Evolutionary conservation across 2,113 vertebrate species (phyloP).

Genomic region (Microtus oregoni): DNA sequence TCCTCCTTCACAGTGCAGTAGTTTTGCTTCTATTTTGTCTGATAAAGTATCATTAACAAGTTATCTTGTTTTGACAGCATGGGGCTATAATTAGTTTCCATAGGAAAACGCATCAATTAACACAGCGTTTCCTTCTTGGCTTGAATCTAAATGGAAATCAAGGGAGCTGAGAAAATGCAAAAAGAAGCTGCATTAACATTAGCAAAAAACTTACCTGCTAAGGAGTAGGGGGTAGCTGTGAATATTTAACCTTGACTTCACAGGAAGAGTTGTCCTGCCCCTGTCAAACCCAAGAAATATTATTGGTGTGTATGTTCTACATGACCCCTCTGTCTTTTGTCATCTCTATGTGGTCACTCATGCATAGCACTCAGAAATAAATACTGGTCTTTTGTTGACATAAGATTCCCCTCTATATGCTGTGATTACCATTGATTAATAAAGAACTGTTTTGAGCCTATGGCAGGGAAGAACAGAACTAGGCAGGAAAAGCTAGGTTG

Average conservation of each 20-base stretch:
- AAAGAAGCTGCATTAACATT: background rate
- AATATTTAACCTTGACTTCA: background rate
- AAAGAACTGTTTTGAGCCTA: too few relatives aligned
- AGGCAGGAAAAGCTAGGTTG: too few relatives aligned
- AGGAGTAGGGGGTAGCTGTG: background rate
- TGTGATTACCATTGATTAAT: too few relatives aligned
- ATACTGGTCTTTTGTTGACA: background rate
- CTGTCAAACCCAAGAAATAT: background rate
- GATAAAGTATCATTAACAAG: constrained; percentile 74
- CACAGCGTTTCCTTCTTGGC: constrained; percentile 66
- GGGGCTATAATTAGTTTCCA: constrained; percentile 73
- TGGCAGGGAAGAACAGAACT: too few relatives aligned
- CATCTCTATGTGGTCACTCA: background rate
- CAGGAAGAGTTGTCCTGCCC: background rate
- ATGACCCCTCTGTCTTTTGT: background rate
- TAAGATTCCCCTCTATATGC: too few relatives aligned
- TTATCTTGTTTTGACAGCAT: constrained; percentile 77
- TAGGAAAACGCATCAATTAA: constrained; percentile 79
- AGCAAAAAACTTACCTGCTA: background rate
- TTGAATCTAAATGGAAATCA: constrained; percentile 56
- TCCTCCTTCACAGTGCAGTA: constrained; percentile 26
- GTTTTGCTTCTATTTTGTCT: constrained; percentile 72
- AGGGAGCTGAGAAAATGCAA: constrained; percentile 61
- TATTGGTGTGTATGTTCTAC: background rate
- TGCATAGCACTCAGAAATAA: background rate